phyloP scores from a whole-genome alignment of 1,140 invertebrate genomes.

The Phocides pigmalion region DNA sequence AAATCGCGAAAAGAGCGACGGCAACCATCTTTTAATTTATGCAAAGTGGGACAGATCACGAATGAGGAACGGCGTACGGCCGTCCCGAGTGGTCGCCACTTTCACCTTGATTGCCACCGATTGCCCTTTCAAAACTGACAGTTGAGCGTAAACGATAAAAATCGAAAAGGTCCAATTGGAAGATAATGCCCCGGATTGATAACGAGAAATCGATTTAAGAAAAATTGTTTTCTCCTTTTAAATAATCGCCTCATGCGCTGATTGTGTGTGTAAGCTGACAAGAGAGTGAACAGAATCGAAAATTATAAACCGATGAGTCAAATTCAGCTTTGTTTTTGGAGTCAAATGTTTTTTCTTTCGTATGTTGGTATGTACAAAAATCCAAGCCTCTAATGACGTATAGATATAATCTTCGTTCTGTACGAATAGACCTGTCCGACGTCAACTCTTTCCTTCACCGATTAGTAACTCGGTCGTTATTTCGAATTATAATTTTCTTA shows the following conservation, averaged over 20 bases:
- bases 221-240: not conserved
- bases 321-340: no score
- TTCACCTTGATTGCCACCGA: constrained; percentile 58
- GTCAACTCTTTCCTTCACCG: no score
- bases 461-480: no score
- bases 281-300: no score
- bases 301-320: no score
- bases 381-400: no score
- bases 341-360: no score
- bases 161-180: not conserved
- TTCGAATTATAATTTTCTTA: no score
- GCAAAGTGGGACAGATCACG: constrained; percentile 45
- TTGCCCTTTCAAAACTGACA: constrained; percentile 51
- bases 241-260: not conserved
- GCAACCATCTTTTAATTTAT: constrained; percentile 35
- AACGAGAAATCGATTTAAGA: not conserved
- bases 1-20: not conserved
- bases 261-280: no score
- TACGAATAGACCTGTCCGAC: no score
- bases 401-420: no score
- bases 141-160: not conserved
- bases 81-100: constrained; percentile 42
- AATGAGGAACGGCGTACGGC: constrained; percentile 39
- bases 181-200: not conserved
- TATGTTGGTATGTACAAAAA: no score